These are phyloP conservation scores for Aspiorhynchus laticeps DNA, from an alignment of 2,113 vertebrate genomes.

Conservation along the genomic window DNA sequence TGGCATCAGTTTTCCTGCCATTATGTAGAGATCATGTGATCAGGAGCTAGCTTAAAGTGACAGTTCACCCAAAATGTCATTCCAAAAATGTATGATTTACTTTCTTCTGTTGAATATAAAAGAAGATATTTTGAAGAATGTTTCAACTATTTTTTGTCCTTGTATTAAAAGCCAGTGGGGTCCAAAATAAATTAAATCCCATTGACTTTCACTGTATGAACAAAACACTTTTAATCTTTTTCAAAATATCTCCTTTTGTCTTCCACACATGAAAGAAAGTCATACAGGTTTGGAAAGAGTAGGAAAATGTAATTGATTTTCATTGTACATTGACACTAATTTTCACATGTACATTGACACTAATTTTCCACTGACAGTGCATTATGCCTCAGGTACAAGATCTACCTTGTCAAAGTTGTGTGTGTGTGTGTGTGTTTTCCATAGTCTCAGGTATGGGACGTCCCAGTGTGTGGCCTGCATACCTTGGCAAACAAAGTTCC, in stretches of 20 bases:
- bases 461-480: conserved; percentile 36
- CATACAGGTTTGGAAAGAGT: not conserved
- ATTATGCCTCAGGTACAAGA: conserved; percentile 4
- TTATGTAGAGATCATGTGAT: not conserved
- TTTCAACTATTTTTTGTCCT: not conserved
- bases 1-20: not conserved
- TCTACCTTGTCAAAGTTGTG: not conserved
- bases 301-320: not conserved
- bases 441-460: conserved; percentile 35
- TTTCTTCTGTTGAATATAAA: not conserved
- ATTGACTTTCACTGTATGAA: not conserved
- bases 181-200: not conserved
- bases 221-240: not conserved
- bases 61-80: not conserved
- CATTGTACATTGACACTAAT: not conserved
- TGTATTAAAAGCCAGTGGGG: not conserved
- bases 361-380: not conserved
- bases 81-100: not conserved
- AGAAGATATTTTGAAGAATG: not conserved
- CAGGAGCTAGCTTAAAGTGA: not conserved
- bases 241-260: not conserved
- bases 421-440: conserved; percentile 30
- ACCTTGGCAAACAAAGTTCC: conserved; percentile 44
- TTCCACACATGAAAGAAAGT: not conserved
- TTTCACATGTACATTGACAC: not conserved